Base-by-base conservation (phyloP, 2,888 invertebrate species). In the Crossocerus cetratus region DNA sequence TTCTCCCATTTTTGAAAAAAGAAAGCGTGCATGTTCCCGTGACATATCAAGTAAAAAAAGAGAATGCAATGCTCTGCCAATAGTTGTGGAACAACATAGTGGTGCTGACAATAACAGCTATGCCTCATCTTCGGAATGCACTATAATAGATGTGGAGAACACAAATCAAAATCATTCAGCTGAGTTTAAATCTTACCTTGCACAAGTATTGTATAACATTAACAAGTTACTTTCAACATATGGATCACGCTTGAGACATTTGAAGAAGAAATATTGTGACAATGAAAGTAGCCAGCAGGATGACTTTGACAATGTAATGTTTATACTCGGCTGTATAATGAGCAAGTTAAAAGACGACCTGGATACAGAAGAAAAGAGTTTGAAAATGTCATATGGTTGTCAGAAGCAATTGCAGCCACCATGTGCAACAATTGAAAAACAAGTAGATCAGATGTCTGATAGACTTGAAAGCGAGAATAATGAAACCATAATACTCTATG, bases 341-440 rank as follows among this genome's bases (percentile, higher is more conserved):
- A 49, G 32, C 13, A 60, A 66, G 23, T 43, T 66, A 3, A 71
- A 56, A 8, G n/a, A 59, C 11, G 59, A 66, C n/a, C 5, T 73
- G 16, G 43, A 13, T 2, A 18, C 43, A 2, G n/a, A 59, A 4
- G 57, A 73, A 32, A 13, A 59, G 3, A 8, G 21, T 16, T 63
- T 55, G 16, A 53, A 3, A 56, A n/a, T 8, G 2, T 23, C 0
- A 13, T 63, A 44, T 21, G 11, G 14, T 11, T n/a, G 18, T 3
- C 20, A 2, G 3, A 44, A 16, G 42, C 23, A 60, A 4, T 1
- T 4, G 14, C 22, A 54, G 2, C 58, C 2, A 43, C 13, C 42
- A 2, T 2, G 3, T 20, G n/a, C 2, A 23, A 8, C 4, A 54
- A 49, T 11, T 18, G 16, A 32, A 16, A 2, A n/a, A 8, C 20